Percentiles rank a stretch among this genome's conserved stretches.
phyloP scores from a whole-genome alignment of 2,888 invertebrate genomes.

The Metallyticus violacea region DNA sequence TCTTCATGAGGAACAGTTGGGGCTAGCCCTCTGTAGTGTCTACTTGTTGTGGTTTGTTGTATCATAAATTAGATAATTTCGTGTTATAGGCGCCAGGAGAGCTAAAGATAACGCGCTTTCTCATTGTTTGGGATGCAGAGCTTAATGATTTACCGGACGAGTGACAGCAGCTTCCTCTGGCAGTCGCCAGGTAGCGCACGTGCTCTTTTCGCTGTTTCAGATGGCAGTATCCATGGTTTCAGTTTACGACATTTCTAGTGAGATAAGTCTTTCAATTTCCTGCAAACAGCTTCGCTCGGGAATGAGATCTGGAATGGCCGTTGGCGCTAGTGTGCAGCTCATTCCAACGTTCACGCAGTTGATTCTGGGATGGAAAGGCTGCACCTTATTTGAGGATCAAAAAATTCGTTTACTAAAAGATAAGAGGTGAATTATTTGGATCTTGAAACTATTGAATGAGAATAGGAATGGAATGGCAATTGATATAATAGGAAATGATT shows the following conservation, averaged over 20 bases:
- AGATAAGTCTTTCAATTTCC: slow-evolving; percentile 11
- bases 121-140: background rate
- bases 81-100: background rate
- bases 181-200: background rate
- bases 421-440: no score
- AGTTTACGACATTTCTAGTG: background rate
- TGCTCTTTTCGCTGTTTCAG: background rate
- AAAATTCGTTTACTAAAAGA: no score
- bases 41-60: background rate
- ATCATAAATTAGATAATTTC: slow-evolving; percentile 4
- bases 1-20: background rate
- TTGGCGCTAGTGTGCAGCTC: background rate
- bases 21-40: background rate
- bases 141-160: background rate
- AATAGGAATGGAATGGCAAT: no score
- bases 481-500: no score
- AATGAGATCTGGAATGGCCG: background rate
- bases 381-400: no score
- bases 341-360: background rate
- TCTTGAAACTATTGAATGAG: no score
- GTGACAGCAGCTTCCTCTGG: background rate
- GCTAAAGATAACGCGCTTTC: background rate
- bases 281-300: background rate
- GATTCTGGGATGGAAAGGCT: background rate
- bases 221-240: background rate